These are phyloP conservation scores for Tetropium fuscum DNA, from an alignment of 2,888 invertebrate genomes.

Conservation along the genomic window DNA sequence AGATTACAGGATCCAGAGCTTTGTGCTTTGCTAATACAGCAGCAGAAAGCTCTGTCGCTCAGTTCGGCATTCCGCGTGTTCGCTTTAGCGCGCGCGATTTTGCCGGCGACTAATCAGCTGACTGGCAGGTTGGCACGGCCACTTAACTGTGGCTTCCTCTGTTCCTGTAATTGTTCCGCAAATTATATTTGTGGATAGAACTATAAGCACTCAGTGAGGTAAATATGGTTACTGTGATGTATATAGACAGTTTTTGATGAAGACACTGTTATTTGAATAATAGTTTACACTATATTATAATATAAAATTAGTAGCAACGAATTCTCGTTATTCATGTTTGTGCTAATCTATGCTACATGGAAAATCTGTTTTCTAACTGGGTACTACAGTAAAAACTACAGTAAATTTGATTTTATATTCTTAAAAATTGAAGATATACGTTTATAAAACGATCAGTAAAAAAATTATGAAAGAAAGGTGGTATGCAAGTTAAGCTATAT, in stretches of 20 bases:
- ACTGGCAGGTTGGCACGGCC: constrained; percentile 56
- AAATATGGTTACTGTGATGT: constrained; percentile 63
- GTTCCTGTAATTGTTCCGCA: constrained; percentile 65
- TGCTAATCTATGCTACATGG: no score
- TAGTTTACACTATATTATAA: no score
- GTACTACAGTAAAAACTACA: no score
- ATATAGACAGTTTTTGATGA: constrained; percentile 51
- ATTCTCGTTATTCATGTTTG: no score
- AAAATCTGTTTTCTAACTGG: no score
- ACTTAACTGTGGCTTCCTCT: constrained; percentile 65
- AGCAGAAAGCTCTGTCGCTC: constrained; percentile 62
- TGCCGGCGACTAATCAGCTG: constrained; percentile 46
- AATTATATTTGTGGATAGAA: constrained; percentile 65
- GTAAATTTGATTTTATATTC: no score
- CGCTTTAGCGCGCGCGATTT: constrained; percentile 50
- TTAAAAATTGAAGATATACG: no score
- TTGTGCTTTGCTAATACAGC: constrained; percentile 64
- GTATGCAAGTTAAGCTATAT: no score
- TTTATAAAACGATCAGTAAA: no score
- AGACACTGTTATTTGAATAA: no score
- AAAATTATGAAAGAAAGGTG: no score
- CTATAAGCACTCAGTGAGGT: constrained; percentile 59
- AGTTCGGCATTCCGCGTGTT: constrained; percentile 40
- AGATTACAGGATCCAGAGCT: constrained; percentile 65
- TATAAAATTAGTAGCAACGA: no score